Evolutionary conservation across 2,113 vertebrate species (phyloP).

Genomic region (Sorex araneus): DNA sequence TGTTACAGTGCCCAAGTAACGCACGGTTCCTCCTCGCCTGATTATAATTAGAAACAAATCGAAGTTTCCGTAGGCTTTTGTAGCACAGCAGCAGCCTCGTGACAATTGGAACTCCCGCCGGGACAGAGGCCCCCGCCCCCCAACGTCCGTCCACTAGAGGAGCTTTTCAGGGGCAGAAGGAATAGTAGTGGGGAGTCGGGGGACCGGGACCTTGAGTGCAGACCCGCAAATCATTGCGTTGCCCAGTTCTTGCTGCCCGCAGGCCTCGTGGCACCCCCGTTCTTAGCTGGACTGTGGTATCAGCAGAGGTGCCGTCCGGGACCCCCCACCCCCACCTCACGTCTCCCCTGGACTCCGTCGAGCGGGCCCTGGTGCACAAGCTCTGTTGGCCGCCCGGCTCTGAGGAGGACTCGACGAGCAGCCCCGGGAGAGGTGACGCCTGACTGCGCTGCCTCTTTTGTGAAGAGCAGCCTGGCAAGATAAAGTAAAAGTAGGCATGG

Average conservation of each 20-base stretch:
- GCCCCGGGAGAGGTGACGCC: background rate
- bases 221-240: background rate
- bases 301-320: background rate
- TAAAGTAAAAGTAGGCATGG: background rate
- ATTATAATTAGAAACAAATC: constrained; percentile 49
- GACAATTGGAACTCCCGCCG: background rate
- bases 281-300: background rate
- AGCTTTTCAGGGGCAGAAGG: background rate
- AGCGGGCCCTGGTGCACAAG: background rate
- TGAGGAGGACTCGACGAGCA: background rate
- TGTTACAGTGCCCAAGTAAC: background rate
- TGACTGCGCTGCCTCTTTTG: background rate
- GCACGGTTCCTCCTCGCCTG: constrained; percentile 21
- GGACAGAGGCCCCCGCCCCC: background rate
- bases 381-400: background rate
- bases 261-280: background rate
- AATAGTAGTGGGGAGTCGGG: background rate
- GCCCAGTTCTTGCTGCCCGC: background rate
- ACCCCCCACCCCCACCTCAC: background rate
- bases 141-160: background rate
- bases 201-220: background rate
- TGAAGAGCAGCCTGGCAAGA: background rate
- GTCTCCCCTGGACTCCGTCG: background rate
- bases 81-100: background rate
- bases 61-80: constrained; percentile 31